Conservation (phyloP, 2,797 vertebrate species). For the Tiaroga cobitis region DNA sequence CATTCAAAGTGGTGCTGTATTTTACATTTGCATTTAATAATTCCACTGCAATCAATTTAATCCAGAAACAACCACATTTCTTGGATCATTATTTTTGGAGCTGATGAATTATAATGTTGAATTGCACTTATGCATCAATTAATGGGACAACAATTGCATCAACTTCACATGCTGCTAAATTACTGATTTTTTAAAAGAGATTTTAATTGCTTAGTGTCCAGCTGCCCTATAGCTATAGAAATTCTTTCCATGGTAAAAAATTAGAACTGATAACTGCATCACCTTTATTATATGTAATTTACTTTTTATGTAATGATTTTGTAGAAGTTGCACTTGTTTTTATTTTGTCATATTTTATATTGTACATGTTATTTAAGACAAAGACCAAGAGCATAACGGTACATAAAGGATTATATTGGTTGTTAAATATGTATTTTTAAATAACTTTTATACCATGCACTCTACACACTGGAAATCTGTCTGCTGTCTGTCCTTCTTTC, state of each 20-base stretch:
- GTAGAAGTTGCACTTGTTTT: conserved; percentile 51
- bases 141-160: conserved; percentile 52
- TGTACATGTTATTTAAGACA: conserved; percentile 53
- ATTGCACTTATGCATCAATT: background rate
- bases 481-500: background rate
- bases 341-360: conserved; percentile 71
- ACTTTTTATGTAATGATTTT: conserved; percentile 36
- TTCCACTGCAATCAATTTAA: background rate
- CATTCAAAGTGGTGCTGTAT: background rate
- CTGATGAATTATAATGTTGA: background rate
- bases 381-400: conserved; percentile 63
- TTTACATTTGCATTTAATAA: background rate
- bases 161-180: conserved; percentile 69
- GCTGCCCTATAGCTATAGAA: conserved; percentile 12
- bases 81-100: background rate
- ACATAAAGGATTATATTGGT: conserved; percentile 66
- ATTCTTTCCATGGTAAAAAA: background rate
- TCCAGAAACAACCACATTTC: background rate
- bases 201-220: background rate
- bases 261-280: background rate
- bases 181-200: conserved; percentile 44
- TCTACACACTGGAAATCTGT: conserved; percentile 55
- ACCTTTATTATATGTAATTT: conserved; percentile 50
- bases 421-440: conserved; percentile 70
- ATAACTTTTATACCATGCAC: conserved; percentile 58